Conservation (phyloP, 2,113 vertebrate genomes). For the Petaurus breviceps region DNA sequence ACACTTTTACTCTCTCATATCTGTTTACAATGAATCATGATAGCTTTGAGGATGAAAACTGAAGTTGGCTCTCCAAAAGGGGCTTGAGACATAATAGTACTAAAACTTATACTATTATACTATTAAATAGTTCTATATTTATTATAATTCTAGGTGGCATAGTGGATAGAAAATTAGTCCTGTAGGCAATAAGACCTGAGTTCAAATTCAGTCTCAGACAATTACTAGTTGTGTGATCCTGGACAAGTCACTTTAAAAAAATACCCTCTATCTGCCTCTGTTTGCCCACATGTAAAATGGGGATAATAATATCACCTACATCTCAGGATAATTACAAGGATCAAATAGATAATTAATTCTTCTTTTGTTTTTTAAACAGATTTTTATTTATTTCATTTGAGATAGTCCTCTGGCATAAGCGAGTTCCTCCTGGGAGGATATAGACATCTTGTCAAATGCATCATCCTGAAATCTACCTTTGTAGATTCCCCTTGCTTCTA, state of each 20-base stretch:
- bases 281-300: too few relatives aligned
- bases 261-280: too few relatives aligned
- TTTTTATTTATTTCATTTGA: too few relatives aligned
- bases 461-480: neutral
- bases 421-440: too few relatives aligned
- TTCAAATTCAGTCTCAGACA: neutral
- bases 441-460: too few relatives aligned
- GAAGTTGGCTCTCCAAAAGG: slow-evolving; percentile 25
- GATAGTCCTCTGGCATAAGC: neutral
- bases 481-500: neutral
- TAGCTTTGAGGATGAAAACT: slow-evolving; percentile 1
- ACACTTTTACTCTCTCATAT: slow-evolving; percentile 15
- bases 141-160: neutral
- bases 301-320: too few relatives aligned
- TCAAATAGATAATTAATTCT: too few relatives aligned
- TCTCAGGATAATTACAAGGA: too few relatives aligned
- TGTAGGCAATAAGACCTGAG: neutral
- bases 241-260: neutral
- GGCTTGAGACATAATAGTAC: neutral
- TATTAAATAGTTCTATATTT: neutral
- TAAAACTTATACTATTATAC: neutral
- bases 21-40: neutral
- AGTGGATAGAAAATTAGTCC: too few relatives aligned
- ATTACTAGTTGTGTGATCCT: neutral
- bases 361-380: too few relatives aligned